Evolutionary conservation across 1,140 invertebrate genomes (phyloP).

Genomic region (Coelopa frigida): DNA sequence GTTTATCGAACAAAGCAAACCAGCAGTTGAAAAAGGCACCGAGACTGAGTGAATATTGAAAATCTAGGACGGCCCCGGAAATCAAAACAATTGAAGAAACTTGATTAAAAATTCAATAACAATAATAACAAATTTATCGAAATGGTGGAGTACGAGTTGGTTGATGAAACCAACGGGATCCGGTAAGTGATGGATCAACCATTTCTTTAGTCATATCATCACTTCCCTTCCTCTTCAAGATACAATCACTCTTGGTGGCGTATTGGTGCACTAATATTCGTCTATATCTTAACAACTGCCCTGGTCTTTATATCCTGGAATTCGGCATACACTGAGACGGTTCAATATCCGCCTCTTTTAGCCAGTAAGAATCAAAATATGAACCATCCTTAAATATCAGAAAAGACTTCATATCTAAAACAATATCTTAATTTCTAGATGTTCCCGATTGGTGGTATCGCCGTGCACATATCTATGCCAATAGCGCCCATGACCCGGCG

Average conservation of each 20-base stretch:
- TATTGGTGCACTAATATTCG: constrained; percentile 5
- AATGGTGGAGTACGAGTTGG: constrained; percentile 9
- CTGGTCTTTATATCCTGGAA: constrained; percentile 13
- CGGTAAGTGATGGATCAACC: neutral
- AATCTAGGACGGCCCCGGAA: no score
- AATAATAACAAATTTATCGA: neutral
- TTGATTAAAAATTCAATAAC: constrained; percentile 3
- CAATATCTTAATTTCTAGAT: neutral
- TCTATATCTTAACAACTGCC: constrained; percentile 12
- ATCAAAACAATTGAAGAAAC: constrained; percentile 4
- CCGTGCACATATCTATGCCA: constrained; percentile 12
- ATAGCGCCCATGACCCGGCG: constrained; percentile 1
- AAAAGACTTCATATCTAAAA: no score
- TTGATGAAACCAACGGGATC: constrained; percentile 10
- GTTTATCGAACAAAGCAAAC: no score
- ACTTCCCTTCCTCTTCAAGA: neutral
- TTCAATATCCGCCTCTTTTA: constrained; percentile 9
- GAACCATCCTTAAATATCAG: no score
- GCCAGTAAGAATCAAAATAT: constrained; percentile 1
- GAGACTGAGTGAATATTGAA: no score
- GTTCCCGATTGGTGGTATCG: constrained; percentile 8
- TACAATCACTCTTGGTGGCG: constrained; percentile 12
- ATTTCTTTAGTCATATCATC: neutral
- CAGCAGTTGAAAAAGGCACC: no score
- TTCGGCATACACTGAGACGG: constrained; percentile 4